phyloP scores from a whole-genome alignment of 2,888 invertebrate genomes.

The Pecten maximus region DNA sequence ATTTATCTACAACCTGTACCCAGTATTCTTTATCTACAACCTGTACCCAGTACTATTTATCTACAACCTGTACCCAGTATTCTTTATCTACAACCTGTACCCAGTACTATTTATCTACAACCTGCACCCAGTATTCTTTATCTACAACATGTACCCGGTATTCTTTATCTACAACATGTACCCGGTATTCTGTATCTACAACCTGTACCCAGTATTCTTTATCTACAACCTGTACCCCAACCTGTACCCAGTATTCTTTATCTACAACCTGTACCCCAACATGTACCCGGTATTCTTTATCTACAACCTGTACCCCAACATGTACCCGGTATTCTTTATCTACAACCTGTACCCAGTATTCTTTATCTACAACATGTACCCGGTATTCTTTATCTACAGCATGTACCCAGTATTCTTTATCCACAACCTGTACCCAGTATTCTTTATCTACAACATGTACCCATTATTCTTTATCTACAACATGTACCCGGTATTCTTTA shows the following conservation, averaged over 20 bases:
- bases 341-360: not conserved
- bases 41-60: no score
- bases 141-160: no score
- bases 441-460: not conserved
- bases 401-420: not conserved
- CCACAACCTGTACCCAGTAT: not conserved
- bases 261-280: not conserved
- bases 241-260: not conserved
- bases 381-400: not conserved
- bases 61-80: no score
- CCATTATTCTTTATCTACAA: no score
- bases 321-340: not conserved
- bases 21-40: no score
- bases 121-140: no score
- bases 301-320: not conserved
- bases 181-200: not conserved
- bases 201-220: not conserved
- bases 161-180: not conserved
- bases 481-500: not conserved
- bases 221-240: not conserved
- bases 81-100: no score
- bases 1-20: no score
- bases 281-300: not conserved
- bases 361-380: not conserved
- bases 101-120: no score